Conservation (phyloP, 64 coral and sea anemone genomes). For the Anthopleura sola region DNA sequence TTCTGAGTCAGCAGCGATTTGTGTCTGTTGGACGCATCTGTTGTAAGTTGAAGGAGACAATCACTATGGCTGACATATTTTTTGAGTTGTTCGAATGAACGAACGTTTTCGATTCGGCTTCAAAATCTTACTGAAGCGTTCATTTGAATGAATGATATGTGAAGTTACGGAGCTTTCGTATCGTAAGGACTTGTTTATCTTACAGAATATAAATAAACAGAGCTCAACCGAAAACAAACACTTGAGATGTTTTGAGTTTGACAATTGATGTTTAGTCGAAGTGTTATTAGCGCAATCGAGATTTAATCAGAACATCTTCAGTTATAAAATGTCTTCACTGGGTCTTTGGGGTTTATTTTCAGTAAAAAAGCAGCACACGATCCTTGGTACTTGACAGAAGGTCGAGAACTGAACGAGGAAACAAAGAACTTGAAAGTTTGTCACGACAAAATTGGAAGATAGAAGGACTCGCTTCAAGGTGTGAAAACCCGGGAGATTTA, state of each 20-base stretch:
- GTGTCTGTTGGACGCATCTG: too few relatives aligned
- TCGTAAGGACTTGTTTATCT: constrained; percentile 12
- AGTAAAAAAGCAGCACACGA: not conserved
- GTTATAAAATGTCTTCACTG: not conserved
- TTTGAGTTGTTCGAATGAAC: not conserved
- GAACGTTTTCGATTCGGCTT: not conserved
- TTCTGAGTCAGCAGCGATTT: not conserved
- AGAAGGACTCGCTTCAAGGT: not conserved
- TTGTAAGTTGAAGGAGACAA: too few relatives aligned
- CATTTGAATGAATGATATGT: not conserved
- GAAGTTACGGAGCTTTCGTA: not conserved
- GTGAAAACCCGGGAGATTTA: not conserved
- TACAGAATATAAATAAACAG: constrained; percentile 23
- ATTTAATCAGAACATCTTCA: not conserved
- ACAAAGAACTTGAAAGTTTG: not conserved
- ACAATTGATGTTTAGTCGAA: constrained; percentile 24
- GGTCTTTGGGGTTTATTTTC: not conserved
- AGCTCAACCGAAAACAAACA: constrained; percentile 14
- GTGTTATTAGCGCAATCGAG: constrained; percentile 9
- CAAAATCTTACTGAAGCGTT: not conserved
- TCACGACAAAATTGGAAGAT: not conserved
- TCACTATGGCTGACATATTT: not conserved
- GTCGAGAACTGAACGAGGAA: not conserved
- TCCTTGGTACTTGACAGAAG: not conserved
- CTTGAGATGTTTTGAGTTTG: constrained; percentile 6